Base-by-base conservation (phyloP, 2,888 invertebrate species). In the Plebejus argus region DNA sequence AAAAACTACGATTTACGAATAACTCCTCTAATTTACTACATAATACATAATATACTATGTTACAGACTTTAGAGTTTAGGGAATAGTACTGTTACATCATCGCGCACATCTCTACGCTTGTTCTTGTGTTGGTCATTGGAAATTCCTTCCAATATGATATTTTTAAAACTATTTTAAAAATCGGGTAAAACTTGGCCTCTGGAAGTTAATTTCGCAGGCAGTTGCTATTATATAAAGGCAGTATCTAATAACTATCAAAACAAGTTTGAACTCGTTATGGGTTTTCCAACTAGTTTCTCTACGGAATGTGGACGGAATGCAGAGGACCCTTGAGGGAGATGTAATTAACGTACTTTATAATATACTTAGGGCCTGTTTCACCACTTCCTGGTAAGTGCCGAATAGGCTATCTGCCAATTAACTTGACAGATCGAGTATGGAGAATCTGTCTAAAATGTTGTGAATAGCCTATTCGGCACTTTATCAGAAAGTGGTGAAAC, bases 271-370 rank as follows among this genome's bases (percentile, higher is more conserved):
- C 78, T 80, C 77, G 79, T 79, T 77, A 78, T 80, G 78, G 80
- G 80, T 80, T 80, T 80, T 81, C 78, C 78, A 78, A 80, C 78
- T 79, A 81, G 80, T 80, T 80, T 79, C 78, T 76, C 77, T 39
- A 66, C 77, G 81, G 81, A 81, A 81, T 81, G 81, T 78, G 78
- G 79, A 79, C 79, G 79, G 78, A 80, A 77, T 79, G 78, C 78
- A 76, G 79, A 78, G 79, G 77, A 79, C 78, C 61, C 49, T 74
- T 39, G 74, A 74, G 53, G 76, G 39, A 78, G 58, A 76, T 76
- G 70, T 71, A 70, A 71, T 76, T 20, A 49, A 72, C 77, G 39
- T 56, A 56, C 23, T 58, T 35, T 53, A 71, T 76, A 79, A 78
- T 53, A 56, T 56, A 56, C 18, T 28, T 28, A 28, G 28, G 2